Percentiles rank a stretch among this genome's conserved stretches.
Evolutionary conservation across 1,140 invertebrate genomes (phyloP).

Genomic region (Metaphire vulgaris): DNA sequence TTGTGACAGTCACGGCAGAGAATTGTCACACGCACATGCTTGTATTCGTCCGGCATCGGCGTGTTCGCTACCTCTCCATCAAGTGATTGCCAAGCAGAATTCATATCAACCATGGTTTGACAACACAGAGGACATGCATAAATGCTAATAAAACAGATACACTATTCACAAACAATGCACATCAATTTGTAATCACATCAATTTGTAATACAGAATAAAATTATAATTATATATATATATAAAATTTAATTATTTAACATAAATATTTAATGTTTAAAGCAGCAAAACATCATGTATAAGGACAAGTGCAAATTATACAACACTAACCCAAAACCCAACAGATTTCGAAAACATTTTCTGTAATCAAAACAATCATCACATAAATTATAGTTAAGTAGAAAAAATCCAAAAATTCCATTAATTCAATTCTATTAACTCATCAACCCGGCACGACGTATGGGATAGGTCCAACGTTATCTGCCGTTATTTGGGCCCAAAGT

Average conservation of each 20-base stretch:
- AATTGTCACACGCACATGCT: constrained; percentile 68
- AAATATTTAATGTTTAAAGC: too few relatives aligned
- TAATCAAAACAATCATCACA: neutral
- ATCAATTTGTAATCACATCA: neutral
- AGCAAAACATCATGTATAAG: too few relatives aligned
- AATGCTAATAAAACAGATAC: constrained; percentile 41
- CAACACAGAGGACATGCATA: constrained; percentile 81
- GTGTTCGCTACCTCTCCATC: constrained; percentile 71
- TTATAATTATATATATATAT: neutral
- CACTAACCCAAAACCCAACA: neutral
- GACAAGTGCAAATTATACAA: neutral
- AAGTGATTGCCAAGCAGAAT: constrained; percentile 69
- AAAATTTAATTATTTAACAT: too few relatives aligned
- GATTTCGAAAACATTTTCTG: neutral
- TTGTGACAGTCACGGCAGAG: constrained; percentile 82
- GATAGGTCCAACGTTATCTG: too few relatives aligned
- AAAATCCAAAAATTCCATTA: too few relatives aligned
- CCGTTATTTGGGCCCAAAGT: too few relatives aligned
- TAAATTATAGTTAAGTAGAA: neutral
- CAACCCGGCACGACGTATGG: too few relatives aligned
- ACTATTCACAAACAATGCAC: neutral
- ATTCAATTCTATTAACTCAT: too few relatives aligned
- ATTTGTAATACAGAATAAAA: neutral
- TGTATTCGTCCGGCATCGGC: constrained; percentile 73
- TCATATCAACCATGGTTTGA: constrained; percentile 76